Evolutionary conservation across 2,113 vertebrate genomes (phyloP).

Genomic region (Sinocyclocheilus anophthalmus): DNA sequence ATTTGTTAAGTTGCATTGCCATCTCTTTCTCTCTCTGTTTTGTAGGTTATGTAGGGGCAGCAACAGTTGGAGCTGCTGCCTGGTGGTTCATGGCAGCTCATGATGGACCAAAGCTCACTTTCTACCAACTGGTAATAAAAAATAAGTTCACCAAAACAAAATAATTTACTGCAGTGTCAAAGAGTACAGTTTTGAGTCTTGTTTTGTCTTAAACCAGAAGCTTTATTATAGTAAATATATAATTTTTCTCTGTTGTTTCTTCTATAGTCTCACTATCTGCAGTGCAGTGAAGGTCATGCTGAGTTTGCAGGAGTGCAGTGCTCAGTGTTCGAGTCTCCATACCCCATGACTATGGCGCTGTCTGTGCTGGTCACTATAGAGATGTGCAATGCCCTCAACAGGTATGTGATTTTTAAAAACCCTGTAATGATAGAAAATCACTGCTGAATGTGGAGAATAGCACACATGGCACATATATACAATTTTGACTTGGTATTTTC

Average conservation of each 20-base stretch:
- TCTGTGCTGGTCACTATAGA: conserved; percentile 81
- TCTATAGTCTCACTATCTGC: conserved; percentile 77
- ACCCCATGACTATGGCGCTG: conserved; percentile 81
- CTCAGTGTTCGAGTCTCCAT: conserved; percentile 79
- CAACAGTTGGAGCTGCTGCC: conserved; percentile 79
- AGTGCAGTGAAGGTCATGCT: conserved; percentile 75
- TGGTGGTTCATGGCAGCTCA: conserved; percentile 84
- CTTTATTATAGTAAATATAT: neutral
- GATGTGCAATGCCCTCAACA: conserved; percentile 83
- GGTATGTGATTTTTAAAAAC: conserved; percentile 59
- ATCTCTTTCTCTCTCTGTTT: conserved; percentile 37
- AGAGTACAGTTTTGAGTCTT: neutral
- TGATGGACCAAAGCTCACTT: conserved; percentile 77
- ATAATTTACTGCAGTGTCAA: neutral
- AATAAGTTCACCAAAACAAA: neutral
- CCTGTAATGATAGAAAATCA: neutral
- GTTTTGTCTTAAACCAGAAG: neutral
- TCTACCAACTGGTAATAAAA: conserved; percentile 75
- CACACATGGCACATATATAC: neutral
- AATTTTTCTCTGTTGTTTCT: neutral
- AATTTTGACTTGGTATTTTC: neutral
- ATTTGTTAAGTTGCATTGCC: neutral
- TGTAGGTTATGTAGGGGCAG: conserved; percentile 78
- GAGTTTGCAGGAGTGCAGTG: conserved; percentile 81
- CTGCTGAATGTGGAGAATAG: neutral